Evolutionary conservation across 1,140 invertebrate species (phyloP), one percentile per base, ranked within the genome.

Genomic region (Diuraphis noxia): DNA sequence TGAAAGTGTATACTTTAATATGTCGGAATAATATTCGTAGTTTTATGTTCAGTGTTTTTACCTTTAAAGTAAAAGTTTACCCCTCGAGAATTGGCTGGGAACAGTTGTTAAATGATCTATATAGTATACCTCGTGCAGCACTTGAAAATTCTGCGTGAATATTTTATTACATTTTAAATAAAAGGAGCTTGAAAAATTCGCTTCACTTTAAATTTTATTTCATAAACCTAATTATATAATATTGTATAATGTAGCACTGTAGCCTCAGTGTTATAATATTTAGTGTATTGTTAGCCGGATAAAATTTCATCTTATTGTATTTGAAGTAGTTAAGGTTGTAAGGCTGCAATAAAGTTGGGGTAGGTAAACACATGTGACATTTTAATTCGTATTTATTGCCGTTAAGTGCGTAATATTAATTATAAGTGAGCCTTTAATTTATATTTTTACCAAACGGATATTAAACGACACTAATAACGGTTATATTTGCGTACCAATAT

Each of bases 111-210:
- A 85, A 85, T 46, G n/a, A 30, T 84, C 23, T 40, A 25, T 41
- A 38, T 79, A 79, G n/a, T 9, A 40, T 40, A 38, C 21, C 38
- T 25, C 21, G 36, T 81, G 77, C 21, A 40, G 77, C 21, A 40
- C 36, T 41, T 84, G 3, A 41, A 41, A 43, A 46, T 85, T 43
- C 30, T 46, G 8, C 10, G 23, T 46, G 10, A n/a, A 85, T 46
- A 46, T 85, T 85, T 85, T n/a, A 46, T 85, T 85, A 9, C 25
- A 46, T 85, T 85, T 85, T 34, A 46, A 46, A 85, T 46, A n/a
- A 84, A 82, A 38, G 13, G 3, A 38, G 79, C 79, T 40, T 82
- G 41, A n/a, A 82, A 82, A 82, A 41, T 82, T 82, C 5, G 4
- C 30, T 41, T 1, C 25, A 41, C 25, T 30, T 82, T 41, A 82